These are phyloP conservation scores for Vanacampus margaritifer DNA, from an alignment of 2,113 vertebrate species.

Conservation along the genomic window DNA sequence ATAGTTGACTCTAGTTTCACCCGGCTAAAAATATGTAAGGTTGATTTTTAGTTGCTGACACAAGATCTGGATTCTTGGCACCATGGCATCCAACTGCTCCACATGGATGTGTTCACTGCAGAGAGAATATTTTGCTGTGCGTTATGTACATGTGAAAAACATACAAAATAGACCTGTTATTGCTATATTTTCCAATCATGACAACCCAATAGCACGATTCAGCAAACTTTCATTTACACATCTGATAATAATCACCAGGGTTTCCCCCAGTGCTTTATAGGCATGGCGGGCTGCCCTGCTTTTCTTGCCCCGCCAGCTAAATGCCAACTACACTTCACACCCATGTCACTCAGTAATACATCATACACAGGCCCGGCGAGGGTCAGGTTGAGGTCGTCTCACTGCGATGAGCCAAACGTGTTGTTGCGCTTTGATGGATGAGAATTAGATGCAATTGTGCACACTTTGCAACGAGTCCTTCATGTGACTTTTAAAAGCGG, in stretches of 20 bases:
- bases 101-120: not conserved
- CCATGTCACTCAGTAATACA: not conserved
- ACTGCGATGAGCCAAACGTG: conserved; percentile 26
- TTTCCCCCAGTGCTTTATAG: no score
- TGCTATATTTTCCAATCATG: not conserved
- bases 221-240: no score
- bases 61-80: not conserved
- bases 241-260: conserved; percentile 24
- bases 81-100: no score
- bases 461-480: not conserved
- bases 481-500: conserved; percentile 15
- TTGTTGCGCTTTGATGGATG: conserved; percentile 7
- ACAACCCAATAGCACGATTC: not conserved
- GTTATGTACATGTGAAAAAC: no score
- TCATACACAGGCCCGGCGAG: conserved; percentile 19
- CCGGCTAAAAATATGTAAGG: not conserved
- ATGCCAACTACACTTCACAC: not conserved
- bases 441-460: not conserved
- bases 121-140: not conserved
- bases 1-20: not conserved
- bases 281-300: no score
- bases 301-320: no score
- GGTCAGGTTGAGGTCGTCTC: conserved; percentile 33
- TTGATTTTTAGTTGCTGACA: not conserved
- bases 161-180: not conserved